Base-by-base conservation (phyloP, 2,888 invertebrate species). In the Nudaria mundana region DNA sequence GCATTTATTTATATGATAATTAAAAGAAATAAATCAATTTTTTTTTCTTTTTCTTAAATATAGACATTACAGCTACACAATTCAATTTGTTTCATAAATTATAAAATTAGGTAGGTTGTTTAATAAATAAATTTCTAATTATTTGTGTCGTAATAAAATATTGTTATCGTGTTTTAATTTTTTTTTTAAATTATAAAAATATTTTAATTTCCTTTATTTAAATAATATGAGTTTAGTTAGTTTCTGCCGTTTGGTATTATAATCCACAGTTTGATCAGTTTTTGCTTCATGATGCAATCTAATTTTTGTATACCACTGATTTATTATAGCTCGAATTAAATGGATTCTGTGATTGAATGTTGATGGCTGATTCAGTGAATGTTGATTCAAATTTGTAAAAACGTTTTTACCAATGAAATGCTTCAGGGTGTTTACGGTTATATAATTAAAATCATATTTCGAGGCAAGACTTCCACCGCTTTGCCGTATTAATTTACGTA, bases 241-340 rank as follows among this genome's bases (percentile, higher is more conserved):
- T 8, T 28, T 26, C 8, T 26, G 26, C 2, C 26, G 13, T 3
- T 26, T 14, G 0, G 26, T 13, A 14, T 5, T n/a, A n/a, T n/a
- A 26, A 26, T 26, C 8, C 2, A 8, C 8, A 14, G 7, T 26
- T 5, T 2, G 8, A 10, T 26, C 31, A 11, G 12, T 34, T 14
- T 35, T 36, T 28, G 31, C 36, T 16, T 35, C 16, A 11, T 35
- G 24, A n/a, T 35, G 18, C 2, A 28, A 18, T 5, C 34, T 15
- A 26, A 35, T 18, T 7, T 7, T 25, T n/a, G 25, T 20, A 5
- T 25, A 35, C 6, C n/a, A n/a, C n/a, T 35, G 10, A 5, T 35
- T 18, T 13, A 35, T 28, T 3, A 28, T 28, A 0, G 35, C 28
- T 2, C 25, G 16, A 5, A 28, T 35, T 2, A 35, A 5, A 18